Conservation (phyloP, 2,797 vertebrate species). For the Benthosema pterotum region DNA sequence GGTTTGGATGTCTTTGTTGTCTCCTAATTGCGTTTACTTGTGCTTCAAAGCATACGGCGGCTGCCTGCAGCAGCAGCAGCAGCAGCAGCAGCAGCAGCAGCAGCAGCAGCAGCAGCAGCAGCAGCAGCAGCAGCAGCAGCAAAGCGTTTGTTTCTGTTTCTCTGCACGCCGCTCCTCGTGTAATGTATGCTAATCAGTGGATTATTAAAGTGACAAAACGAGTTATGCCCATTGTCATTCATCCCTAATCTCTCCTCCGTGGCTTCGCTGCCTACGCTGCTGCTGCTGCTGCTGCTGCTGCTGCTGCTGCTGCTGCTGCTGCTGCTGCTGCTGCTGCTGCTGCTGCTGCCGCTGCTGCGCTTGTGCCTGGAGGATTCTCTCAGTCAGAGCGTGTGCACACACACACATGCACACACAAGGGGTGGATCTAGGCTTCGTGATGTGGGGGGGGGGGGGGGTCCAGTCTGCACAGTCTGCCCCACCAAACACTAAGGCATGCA, state of each 20-base stretch:
- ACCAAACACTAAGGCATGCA: no score
- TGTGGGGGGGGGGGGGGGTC: no score
- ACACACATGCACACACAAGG: background rate
- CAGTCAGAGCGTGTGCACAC: no score
- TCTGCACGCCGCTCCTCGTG: background rate
- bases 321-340: background rate
- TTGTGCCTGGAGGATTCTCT: background rate
- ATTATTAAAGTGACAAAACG: background rate
- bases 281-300: background rate
- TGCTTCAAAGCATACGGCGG: background rate
- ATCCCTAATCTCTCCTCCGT: background rate
- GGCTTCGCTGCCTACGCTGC: no score
- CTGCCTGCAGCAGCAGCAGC: no score
- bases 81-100: no score
- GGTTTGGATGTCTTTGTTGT: no score
- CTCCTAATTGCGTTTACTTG: no score
- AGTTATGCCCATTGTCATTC: background rate
- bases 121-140: no score
- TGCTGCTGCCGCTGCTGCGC: background rate
- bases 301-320: background rate
- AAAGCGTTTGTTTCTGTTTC: conserved; percentile 6
- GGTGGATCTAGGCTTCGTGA: no score
- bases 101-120: no score
- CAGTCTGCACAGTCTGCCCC: no score
- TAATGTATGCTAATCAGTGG: conserved; percentile 8